Base-by-base conservation (phyloP, 2,888 invertebrate genomes). In the Leptinotarsa rubiginosa region DNA sequence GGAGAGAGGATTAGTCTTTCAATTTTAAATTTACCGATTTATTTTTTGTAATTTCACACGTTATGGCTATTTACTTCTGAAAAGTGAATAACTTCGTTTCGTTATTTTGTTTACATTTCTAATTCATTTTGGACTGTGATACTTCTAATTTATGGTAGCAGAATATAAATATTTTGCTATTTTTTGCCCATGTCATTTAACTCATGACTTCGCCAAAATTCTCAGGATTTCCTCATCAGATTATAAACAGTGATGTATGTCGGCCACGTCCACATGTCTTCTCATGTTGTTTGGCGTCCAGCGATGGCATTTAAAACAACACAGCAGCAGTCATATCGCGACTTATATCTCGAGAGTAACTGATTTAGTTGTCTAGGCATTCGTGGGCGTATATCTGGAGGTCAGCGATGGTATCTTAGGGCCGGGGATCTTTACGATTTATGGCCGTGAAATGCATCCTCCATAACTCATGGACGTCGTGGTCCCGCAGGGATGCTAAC, bases 331-430 rank as follows among this genome's bases (percentile, higher is more conserved):
- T 74, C 74, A 77, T 79, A 80, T 77, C 81, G 78, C 78, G 75
- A 75, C 76, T 79, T 78, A 80, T 74, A 77, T 79, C 78, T 79
- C 68, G 74, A 76, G 69, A 82, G 82, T 85, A 85, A 86, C 86
- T 87, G 87, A 87, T 87, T 87, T 87, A 87, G 87, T 87, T 87
- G 87, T 87, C 87, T 87, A 86, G 87, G 84, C 83, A 83, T 82
- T 85, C 84, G 87, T 87, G 86, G 87, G 87, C 87, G 87, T 87
- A 86, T 87, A 76, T 77, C 76, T 76, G 72, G 75, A 77, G 79
- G 79, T 79, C 76, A 79, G 75, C 70, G 79, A 79, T 79, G 74
- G 67, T 77, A 77, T 77, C 77, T 73, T 81, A 85, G 74, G 79
- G 80, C 73, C 83, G 82, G 84, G 85, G 85, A 85, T 85, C 85